Base-by-base conservation (phyloP, 2,888 invertebrate genomes). In the Limenitis camilla region DNA sequence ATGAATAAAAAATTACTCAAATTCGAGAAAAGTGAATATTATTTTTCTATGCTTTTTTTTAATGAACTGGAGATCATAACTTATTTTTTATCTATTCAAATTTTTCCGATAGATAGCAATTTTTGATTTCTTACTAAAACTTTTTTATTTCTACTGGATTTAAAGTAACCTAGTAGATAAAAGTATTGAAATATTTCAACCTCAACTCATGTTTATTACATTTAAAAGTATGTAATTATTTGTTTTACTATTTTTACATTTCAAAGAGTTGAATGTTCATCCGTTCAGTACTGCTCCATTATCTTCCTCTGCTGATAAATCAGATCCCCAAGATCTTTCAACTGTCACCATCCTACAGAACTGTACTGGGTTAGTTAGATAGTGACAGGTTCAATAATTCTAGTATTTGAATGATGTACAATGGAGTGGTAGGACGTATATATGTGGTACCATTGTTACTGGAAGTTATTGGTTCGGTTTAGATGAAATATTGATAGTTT, bases 361-460 rank as follows among this genome's bases (percentile, higher is more conserved):
- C 56, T 55, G 61, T 60, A 68, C 64, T 65, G 58, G 56, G 65
- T 68, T 66, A 65, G 68, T 63, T 66, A 62, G 62, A 46, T 60
- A 68, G 66, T 69, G 69, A 64, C 71, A 68, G 61, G 67, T 67
- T 66, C 69, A 69, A 71, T 69, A 76, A 75, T 78, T 69, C 67
- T 67, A 62, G 63, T 72, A 68, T 65, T 63, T 66, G 71, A 71
- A 63, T 71, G 75, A 73, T 69, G 68, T 68, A 78, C 77, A 78
- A 78, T 77, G 70, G 72, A 62, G 38, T 49, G 54, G 41, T 38
- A 36, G 27, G 49, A 42, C 41, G 30, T 49, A 49, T 49, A 52
- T 43, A 48, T 44, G 48, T 43, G 43, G 44, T 44, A 44, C 44
- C 39, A 53, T 53, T 49, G 52, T 53, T 48, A 11, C 40, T 40